Evolutionary conservation across 2,888 invertebrate genomes (phyloP).

Genomic region (Venustoraphidia nigricollis): DNA sequence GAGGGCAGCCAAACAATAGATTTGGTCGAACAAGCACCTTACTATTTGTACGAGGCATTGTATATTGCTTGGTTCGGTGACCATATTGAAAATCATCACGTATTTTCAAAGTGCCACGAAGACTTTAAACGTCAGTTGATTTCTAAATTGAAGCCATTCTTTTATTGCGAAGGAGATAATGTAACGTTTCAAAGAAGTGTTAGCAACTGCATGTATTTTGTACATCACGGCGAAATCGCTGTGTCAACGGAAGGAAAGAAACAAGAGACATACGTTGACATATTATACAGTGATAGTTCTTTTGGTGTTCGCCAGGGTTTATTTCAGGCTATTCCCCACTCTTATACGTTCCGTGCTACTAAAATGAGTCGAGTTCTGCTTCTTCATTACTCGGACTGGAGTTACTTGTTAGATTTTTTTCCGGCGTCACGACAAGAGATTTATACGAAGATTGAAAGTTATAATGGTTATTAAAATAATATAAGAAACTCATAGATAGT

Average conservation of each 20-base stretch:
- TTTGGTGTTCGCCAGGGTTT: conserved; percentile 15
- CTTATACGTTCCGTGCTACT: conserved; percentile 14
- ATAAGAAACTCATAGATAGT: no score
- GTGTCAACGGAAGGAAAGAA: conserved; percentile 13
- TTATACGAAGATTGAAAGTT: no score
- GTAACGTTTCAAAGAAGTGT: conserved; percentile 15
- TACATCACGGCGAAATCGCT: conserved; percentile 15
- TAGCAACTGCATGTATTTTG: conserved; percentile 17
- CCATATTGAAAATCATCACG: conserved; percentile 14
- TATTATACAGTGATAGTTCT: conserved; percentile 8
- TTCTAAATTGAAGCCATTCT: conserved; percentile 11
- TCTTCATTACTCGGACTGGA: conserved; percentile 10
- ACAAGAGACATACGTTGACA: conserved; percentile 10
- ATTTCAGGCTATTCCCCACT: conserved; percentile 12
- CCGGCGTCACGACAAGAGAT: conserved; percentile 8
- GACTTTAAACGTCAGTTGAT: conserved; percentile 17
- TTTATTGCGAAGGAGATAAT: conserved; percentile 15
- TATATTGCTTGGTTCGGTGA: conserved; percentile 16
- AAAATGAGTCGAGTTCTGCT: conserved; percentile 10
- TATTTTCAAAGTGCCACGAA: conserved; percentile 14
- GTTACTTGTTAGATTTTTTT: conserved; percentile 12
- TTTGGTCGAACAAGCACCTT: conserved; percentile 14
- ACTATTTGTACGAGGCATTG: conserved; percentile 15
- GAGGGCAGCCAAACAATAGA: conserved; percentile 10
- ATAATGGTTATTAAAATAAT: no score